Conservation (phyloP, 2,797 vertebrate genomes). For the Pseudochromis fuscus region DNA sequence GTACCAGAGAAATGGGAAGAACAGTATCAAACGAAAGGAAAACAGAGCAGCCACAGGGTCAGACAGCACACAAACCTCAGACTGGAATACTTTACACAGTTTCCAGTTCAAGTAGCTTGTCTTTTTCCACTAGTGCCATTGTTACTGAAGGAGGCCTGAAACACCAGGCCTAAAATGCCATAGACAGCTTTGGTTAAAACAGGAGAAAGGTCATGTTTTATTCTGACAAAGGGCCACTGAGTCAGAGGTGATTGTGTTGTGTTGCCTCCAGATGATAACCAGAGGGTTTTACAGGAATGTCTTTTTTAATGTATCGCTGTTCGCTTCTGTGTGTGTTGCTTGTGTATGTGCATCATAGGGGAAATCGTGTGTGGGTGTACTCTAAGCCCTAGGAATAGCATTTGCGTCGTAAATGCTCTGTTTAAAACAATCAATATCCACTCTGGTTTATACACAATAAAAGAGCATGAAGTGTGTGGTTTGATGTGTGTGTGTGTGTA, state of each 20-base stretch:
- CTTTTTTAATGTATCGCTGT: slow-evolving; percentile 56
- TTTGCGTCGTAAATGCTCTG: slow-evolving; percentile 77
- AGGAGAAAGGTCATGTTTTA: slow-evolving; percentile 52
- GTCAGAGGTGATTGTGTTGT: slow-evolving; percentile 49
- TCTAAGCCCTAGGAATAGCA: slow-evolving; percentile 74
- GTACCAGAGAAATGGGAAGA: slow-evolving; percentile 54
- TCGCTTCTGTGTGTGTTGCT: slow-evolving; percentile 35
- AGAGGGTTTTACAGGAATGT: slow-evolving; percentile 55
- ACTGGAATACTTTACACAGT: slow-evolving; percentile 63
- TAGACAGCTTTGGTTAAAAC: slow-evolving; percentile 36
- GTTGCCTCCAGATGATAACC: slow-evolving; percentile 56
- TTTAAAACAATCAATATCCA: slow-evolving; percentile 84
- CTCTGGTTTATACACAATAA: slow-evolving; percentile 62
- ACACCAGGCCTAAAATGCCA: slow-evolving; percentile 23
- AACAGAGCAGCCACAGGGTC: slow-evolving; percentile 64
- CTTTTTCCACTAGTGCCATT: slow-evolving; percentile 56
- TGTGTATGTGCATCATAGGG: slow-evolving; percentile 49
- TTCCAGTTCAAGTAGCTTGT: slow-evolving; percentile 53
- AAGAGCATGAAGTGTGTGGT: slow-evolving; percentile 55
- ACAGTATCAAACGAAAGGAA: slow-evolving; percentile 66
- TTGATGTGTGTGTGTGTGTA: slow-evolving; percentile 33
- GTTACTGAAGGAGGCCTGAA: slow-evolving; percentile 35
- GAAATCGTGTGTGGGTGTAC: slow-evolving; percentile 75
- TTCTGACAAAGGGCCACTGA: slow-evolving; percentile 51
- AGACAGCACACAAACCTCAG: slow-evolving; percentile 56